Percentiles rank a stretch among this genome's conserved stretches.
Evolutionary conservation across 1,140 invertebrate genomes (phyloP).

Genomic region (Idris sp.): DNA sequence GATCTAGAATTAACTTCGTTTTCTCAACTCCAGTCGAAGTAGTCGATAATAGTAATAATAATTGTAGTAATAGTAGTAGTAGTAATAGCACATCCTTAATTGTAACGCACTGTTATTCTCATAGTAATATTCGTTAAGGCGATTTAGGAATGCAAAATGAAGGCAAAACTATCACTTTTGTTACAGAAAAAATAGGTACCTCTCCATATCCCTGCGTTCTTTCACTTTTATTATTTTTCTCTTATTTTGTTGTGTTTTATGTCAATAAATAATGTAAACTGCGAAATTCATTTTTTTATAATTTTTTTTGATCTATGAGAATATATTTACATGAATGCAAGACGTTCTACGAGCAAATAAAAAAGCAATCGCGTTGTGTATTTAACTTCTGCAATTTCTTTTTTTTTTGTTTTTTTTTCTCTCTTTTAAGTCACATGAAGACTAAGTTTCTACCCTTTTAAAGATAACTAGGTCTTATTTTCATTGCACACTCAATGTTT

Average conservation of each 20-base stretch:
- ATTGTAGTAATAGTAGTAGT: constrained; percentile 57
- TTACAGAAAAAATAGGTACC: constrained; percentile 73
- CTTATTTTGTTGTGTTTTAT: constrained; percentile 58
- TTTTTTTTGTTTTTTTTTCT: constrained; percentile 4
- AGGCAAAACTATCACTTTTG: constrained; percentile 73
- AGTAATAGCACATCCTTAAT: constrained; percentile 61
- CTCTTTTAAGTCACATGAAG: constrained; percentile 20
- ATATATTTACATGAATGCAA: constrained; percentile 68
- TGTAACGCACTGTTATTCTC: constrained; percentile 56
- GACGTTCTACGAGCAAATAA: constrained; percentile 63
- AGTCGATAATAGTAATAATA: constrained; percentile 58
- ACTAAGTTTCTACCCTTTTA: constrained; percentile 40
- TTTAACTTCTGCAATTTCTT: constrained; percentile 36
- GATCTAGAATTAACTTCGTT: constrained; percentile 65
- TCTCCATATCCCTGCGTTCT: constrained; percentile 62
- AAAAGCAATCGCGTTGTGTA: constrained; percentile 55
- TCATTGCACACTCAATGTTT: constrained; percentile 42
- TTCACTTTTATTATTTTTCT: constrained; percentile 38
- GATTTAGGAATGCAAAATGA: constrained; percentile 71
- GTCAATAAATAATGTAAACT: constrained; percentile 64
- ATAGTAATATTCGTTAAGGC: constrained; percentile 64
- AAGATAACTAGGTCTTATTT: constrained; percentile 50
- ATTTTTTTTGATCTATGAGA: constrained; percentile 56
- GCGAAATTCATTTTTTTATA: constrained; percentile 46
- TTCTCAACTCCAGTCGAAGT: constrained; percentile 58